These are phyloP conservation scores for Synanthedon vespiformis DNA, from an alignment of 2,888 invertebrate species.

Conservation along the genomic window DNA sequence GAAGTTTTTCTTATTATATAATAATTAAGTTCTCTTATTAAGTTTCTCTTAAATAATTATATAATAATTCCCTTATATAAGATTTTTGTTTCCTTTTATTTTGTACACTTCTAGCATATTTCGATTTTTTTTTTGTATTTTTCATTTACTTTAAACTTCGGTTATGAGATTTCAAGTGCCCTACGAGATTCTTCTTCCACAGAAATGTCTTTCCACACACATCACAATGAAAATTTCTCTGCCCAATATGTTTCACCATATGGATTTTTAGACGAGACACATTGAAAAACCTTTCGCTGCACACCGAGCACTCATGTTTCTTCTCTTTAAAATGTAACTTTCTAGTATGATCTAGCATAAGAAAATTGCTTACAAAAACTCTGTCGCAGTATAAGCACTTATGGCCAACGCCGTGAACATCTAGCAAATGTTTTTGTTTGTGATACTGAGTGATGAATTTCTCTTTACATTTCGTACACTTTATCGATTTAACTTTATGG, in stretches of 20 bases:
- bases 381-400: slow-evolving; percentile 21
- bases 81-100: no score
- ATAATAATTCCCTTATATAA: no score
- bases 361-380: slow-evolving; percentile 24
- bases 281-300: slow-evolving; percentile 9
- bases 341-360: slow-evolving; percentile 45
- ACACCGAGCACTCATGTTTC: slow-evolving; percentile 10
- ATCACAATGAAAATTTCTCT: slow-evolving; percentile 46
- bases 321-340: slow-evolving; percentile 30
- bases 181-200: slow-evolving; percentile 53
- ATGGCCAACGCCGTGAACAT: slow-evolving; percentile 7
- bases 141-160: no score
- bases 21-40: no score
- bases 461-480: slow-evolving; percentile 8
- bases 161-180: slow-evolving; percentile 55
- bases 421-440: slow-evolving; percentile 7
- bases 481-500: slow-evolving; percentile 6
- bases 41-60: no score
- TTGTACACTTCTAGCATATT: no score
- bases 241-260: slow-evolving; percentile 35
- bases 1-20: no score
- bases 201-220: slow-evolving; percentile 51
- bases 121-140: no score
- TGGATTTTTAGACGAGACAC: slow-evolving; percentile 15
- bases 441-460: slow-evolving; percentile 7